These are phyloP conservation scores for Drosophila mulleri DNA, from an alignment of 2,888 invertebrate genomes.

Conservation along the genomic window DNA sequence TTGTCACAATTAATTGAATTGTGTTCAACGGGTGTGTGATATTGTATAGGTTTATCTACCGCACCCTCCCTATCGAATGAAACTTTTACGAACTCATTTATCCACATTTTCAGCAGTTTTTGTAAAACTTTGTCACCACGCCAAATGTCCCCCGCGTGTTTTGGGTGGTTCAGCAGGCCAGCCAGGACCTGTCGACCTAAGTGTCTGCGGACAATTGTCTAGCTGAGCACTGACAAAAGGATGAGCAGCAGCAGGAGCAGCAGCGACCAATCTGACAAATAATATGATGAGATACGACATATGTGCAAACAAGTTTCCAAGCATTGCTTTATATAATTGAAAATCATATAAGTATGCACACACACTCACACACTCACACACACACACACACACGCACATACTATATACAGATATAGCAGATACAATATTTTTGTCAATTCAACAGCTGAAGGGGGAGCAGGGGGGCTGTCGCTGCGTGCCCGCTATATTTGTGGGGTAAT, in stretches of 20 bases:
- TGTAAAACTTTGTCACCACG: slow-evolving; percentile 74
- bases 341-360: slow-evolving; percentile 63
- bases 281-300: slow-evolving; percentile 85
- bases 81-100: slow-evolving; percentile 44
- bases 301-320: slow-evolving; percentile 84
- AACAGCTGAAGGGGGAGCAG: background rate
- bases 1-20: slow-evolving; percentile 84
- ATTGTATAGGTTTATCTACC: slow-evolving; percentile 2
- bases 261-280: slow-evolving; percentile 76
- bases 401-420: slow-evolving; percentile 13
- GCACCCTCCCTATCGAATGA: background rate
- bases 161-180: slow-evolving; percentile 14
- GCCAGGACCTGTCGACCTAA: slow-evolving; percentile 5
- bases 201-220: slow-evolving; percentile 40
- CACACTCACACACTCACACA: slow-evolving; percentile 1
- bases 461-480: background rate
- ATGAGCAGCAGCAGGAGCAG: slow-evolving; percentile 45
- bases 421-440: slow-evolving; percentile 53
- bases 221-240: slow-evolving; percentile 61
- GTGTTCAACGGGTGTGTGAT: slow-evolving; percentile 63
- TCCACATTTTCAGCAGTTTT: slow-evolving; percentile 59
- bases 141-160: slow-evolving; percentile 50
- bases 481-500: slow-evolving; percentile 80
- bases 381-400: background rate
- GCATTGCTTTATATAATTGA: slow-evolving; percentile 83